Conservation (phyloP, 1,140 invertebrate species). For the Leptopilina boulardi region DNA sequence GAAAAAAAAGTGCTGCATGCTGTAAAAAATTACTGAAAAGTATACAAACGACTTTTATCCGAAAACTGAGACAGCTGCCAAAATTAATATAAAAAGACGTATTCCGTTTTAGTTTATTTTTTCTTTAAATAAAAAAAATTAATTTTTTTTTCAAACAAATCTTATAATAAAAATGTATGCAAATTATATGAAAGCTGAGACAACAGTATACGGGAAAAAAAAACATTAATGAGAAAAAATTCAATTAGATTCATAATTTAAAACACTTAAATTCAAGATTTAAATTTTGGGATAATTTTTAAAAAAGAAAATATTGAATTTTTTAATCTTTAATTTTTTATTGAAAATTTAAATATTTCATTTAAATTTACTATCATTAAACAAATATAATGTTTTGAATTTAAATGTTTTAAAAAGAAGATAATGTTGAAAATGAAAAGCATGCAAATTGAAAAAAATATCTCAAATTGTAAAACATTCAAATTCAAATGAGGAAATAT, state of each 20-base stretch:
- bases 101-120: neutral
- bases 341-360: neutral
- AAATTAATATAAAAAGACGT: neutral
- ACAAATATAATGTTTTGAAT: no score
- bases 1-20: slow-evolving; percentile 58
- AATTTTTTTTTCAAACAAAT: no score
- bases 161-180: neutral
- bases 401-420: neutral
- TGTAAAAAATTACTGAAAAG: slow-evolving; percentile 45
- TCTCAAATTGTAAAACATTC: neutral
- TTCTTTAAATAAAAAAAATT: neutral
- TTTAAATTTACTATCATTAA: neutral
- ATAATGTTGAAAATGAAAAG: neutral
- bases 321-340: no score
- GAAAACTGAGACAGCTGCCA: slow-evolving; percentile 19
- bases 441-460: neutral
- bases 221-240: no score
- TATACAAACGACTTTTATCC: slow-evolving; percentile 27
- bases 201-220: no score
- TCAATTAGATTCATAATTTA: no score
- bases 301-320: no score
- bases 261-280: no score
- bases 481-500: neutral
- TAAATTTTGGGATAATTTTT: no score
- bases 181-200: no score